Percentiles rank a stretch among this genome's conserved stretches.
Conservation (phyloP, 2,888 invertebrate genomes). For the Latrodectus elegans region DNA sequence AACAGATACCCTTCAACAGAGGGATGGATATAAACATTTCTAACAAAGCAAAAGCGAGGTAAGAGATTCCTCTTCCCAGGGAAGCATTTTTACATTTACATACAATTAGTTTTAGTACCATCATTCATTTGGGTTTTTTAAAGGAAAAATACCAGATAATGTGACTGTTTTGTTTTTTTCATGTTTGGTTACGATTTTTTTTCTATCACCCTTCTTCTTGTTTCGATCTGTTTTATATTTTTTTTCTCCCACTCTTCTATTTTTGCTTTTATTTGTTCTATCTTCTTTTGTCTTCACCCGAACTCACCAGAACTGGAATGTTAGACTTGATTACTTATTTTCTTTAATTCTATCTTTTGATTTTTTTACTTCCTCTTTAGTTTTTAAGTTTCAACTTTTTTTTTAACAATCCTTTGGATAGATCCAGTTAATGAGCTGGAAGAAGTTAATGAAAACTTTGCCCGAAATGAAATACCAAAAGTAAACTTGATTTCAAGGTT, state of each 20-base stretch:
- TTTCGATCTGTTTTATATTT: slow-evolving; percentile 48
- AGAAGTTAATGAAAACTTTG: too few relatives aligned
- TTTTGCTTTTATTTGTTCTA: slow-evolving; percentile 23
- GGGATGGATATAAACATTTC: slow-evolving; percentile 29
- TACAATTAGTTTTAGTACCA: slow-evolving; percentile 62
- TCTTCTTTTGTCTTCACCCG: slow-evolving; percentile 37
- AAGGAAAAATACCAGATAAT: slow-evolving; percentile 40
- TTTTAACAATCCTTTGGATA: too few relatives aligned
- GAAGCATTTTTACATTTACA: slow-evolving; percentile 60
- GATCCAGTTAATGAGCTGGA: too few relatives aligned
- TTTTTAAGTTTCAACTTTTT: too few relatives aligned
- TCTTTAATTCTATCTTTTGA: too few relatives aligned
- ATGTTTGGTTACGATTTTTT: slow-evolving; percentile 17
- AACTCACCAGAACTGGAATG: slow-evolving; percentile 18
- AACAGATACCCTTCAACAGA: slow-evolving; percentile 52
- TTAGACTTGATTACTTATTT: neutral
- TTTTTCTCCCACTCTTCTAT: slow-evolving; percentile 6
- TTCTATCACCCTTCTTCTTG: slow-evolving; percentile 57
- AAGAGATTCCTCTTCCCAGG: slow-evolving; percentile 26
- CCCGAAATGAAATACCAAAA: too few relatives aligned
- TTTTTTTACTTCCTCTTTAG: too few relatives aligned
- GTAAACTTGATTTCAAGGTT: too few relatives aligned
- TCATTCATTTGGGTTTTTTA: slow-evolving; percentile 50
- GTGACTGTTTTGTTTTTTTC: slow-evolving; percentile 33
- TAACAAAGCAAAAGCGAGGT: slow-evolving; percentile 43